Evolutionary conservation across 2,797 vertebrate species (phyloP).

Genomic region (Propithecus deckenii): DNA sequence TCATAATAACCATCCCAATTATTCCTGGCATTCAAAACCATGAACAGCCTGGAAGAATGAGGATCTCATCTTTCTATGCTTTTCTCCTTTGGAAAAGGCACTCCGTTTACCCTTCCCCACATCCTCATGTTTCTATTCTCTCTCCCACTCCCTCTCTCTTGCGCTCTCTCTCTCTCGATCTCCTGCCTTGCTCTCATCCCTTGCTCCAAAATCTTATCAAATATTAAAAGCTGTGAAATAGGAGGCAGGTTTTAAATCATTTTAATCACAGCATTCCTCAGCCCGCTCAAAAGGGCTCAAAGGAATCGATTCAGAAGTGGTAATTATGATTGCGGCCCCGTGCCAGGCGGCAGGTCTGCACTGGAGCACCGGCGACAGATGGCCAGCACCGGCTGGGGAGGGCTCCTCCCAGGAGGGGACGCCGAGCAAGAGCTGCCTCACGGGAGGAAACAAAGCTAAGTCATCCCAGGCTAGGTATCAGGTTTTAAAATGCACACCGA

Average conservation of each 20-base stretch:
- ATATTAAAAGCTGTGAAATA: slow-evolving; percentile 76
- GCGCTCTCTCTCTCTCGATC: background rate
- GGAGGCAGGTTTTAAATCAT: slow-evolving; percentile 72
- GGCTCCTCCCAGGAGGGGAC: background rate
- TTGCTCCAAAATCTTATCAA: slow-evolving; percentile 61
- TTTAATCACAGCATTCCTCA: slow-evolving; percentile 76
- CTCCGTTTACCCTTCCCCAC: background rate
- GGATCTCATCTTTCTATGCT: background rate
- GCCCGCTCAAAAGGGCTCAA: slow-evolving; percentile 70
- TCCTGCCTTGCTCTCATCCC: slow-evolving; percentile 24
- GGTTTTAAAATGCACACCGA: background rate
- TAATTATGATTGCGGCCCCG: slow-evolving; percentile 54
- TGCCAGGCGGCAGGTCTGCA: slow-evolving; percentile 49
- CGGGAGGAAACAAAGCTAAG: slow-evolving; percentile 57
- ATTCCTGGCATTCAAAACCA: background rate
- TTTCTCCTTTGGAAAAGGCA: background rate
- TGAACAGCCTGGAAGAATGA: background rate
- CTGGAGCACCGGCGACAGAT: slow-evolving; percentile 54
- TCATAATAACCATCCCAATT: background rate
- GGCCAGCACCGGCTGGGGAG: slow-evolving; percentile 22
- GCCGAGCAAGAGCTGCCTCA: background rate
- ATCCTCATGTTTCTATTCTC: background rate
- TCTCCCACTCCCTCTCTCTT: no score
- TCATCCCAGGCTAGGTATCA: slow-evolving; percentile 45
- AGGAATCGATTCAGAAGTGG: slow-evolving; percentile 69